Base-by-base conservation (phyloP, 92 coral and sea anemone genomes). In the Galaxea fascicularis region DNA sequence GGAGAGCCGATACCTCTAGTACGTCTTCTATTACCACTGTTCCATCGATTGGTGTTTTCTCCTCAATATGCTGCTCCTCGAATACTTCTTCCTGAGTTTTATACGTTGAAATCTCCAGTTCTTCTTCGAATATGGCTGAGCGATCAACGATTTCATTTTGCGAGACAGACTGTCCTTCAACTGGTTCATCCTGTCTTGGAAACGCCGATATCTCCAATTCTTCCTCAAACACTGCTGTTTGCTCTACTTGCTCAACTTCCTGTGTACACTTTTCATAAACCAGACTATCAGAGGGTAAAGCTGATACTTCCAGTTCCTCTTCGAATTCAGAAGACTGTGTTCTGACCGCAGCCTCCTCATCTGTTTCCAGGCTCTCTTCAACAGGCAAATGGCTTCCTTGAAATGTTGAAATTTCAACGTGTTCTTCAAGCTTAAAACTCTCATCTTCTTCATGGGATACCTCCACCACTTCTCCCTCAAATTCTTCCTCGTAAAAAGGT, bases 161-260 rank as follows among this genome's bases (percentile, higher is more conserved):
- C 28, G 75, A 49, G 24, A 49, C 41, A 15, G 39, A 12, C 25
- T 26, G 81, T n/a, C 72, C 58, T n/a, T 65, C 47, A 51, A 45
- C 46, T 35, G 54, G 64, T 65, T 73, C 87, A 7, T 86, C 58
- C 56, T 78, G 73, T 10, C 53, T 67, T 66, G 71, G 58, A 24
- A 68, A 28, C 29, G 80, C 75, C 46, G 90, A 84, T 41, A 94
- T 78, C 27, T 87, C 90, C 18, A 94, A 78, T 52, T 94, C 95
- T 78, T 94, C 95, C 78, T 84, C 90, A 86, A 86, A 89, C 11
- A 94, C 88, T 16, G 77, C 68, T 63, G 29, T 17, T n/a, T 15
- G 84, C 18, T 74, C 85, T 13, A 68, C 30, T 45, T 70, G 65
- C 49, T 25, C 41, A 12, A 29, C 59, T 54, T 71, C 64, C 85